Conservation (phyloP, 2,888 invertebrate species). For the Neuroscelio doddi region DNA sequence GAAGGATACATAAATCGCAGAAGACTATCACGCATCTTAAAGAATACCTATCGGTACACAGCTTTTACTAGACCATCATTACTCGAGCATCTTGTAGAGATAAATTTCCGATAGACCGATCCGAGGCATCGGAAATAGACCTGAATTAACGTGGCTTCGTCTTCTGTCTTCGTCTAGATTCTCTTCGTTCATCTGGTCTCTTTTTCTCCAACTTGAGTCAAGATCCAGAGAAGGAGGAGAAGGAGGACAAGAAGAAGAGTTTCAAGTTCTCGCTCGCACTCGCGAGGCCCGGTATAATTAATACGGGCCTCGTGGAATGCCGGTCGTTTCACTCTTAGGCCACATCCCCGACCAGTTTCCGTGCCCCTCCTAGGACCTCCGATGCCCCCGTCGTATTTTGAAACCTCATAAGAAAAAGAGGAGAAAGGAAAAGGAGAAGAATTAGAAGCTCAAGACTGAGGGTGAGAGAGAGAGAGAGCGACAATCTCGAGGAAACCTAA, state of each 20-base stretch:
- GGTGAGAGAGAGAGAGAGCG: constrained; percentile 17
- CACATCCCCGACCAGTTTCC: constrained; percentile 60
- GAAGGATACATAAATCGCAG: constrained; percentile 2
- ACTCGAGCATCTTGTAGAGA: constrained; percentile 35
- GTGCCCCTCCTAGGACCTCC: constrained; percentile 51
- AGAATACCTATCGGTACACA: constrained; percentile 21
- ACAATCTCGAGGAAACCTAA: constrained; percentile 40
- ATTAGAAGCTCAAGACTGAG: constrained; percentile 1
- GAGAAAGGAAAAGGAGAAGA: background rate
- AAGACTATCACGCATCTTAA: constrained; percentile 10
- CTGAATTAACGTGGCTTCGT: constrained; percentile 43
- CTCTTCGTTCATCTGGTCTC: constrained; percentile 30
- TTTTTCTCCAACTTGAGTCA: no score
- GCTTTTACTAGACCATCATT: constrained; percentile 31
- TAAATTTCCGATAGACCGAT: constrained; percentile 30
- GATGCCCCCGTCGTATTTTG: constrained; percentile 37
- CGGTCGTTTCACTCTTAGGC: constrained; percentile 66
- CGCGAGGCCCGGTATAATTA: constrained; percentile 66
- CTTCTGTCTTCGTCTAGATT: constrained; percentile 31
- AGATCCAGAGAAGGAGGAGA: constrained; percentile 24
- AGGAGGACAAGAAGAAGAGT: constrained; percentile 27
- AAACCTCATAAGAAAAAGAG: constrained; percentile 25
- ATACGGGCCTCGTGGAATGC: constrained; percentile 71
- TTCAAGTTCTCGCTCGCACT: constrained; percentile 57
- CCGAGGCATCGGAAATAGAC: constrained; percentile 30